Percentiles rank a stretch among this genome's conserved stretches.
These are phyloP conservation scores for Aix galericulata DNA, from an alignment of 2,113 vertebrate species.

Conservation along the genomic window DNA sequence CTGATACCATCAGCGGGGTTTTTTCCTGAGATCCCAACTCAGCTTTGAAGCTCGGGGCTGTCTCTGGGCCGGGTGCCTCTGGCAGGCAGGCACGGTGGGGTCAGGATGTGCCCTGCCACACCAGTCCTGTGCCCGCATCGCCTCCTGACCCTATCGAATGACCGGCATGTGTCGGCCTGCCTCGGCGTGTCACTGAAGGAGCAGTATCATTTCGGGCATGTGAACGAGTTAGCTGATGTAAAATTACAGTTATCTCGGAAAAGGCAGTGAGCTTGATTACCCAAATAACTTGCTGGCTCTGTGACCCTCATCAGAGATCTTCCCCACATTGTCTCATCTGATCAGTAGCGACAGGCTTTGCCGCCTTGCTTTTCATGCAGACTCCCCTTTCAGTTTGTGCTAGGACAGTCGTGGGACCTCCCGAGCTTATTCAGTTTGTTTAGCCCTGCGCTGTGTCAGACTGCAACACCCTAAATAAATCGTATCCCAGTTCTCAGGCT, in stretches of 20 bases:
- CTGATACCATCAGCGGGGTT: not conserved
- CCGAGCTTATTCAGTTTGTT: not conserved
- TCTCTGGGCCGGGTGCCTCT: not conserved
- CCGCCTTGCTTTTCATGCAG: not conserved
- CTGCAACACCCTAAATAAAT: not conserved
- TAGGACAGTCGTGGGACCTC: not conserved
- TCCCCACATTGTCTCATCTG: not conserved
- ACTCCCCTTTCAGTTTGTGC: not conserved
- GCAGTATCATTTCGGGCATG: not conserved
- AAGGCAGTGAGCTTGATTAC: not conserved
- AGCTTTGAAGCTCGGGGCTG: not conserved
- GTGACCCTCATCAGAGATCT: not conserved
- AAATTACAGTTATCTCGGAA: not conserved
- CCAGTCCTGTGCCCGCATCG: not conserved
- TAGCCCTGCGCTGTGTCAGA: not conserved
- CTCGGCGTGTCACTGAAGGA: not conserved
- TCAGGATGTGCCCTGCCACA: not conserved
- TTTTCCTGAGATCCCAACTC: not conserved
- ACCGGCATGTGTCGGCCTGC: accelerated
- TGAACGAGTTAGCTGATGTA: not conserved
- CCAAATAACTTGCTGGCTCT: not conserved
- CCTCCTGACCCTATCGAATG: accelerated
- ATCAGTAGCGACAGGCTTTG: not conserved
- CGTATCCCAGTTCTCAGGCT: not conserved
- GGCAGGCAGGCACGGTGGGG: not conserved